phyloP scores from a whole-genome alignment of 2,113 vertebrate genomes.

The Chlorocebus sabaeus region DNA sequence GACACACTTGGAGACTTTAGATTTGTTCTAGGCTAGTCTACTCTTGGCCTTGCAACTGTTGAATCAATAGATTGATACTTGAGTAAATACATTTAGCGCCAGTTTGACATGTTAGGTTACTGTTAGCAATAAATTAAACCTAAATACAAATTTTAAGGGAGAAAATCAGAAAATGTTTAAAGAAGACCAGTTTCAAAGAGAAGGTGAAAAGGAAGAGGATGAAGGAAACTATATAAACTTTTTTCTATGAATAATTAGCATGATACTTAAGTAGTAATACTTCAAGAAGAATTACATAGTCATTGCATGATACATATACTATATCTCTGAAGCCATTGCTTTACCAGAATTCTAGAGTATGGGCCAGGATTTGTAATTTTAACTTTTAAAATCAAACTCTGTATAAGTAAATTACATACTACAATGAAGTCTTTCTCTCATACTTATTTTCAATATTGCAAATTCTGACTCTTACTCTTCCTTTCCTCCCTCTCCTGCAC shows the following conservation, averaged over 20 bases:
- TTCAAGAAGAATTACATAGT: not conserved
- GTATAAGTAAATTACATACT: not conserved
- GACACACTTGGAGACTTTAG: not conserved
- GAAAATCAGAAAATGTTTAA: not conserved
- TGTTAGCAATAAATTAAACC: not conserved
- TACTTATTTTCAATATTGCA: not conserved
- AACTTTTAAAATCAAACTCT: not conserved
- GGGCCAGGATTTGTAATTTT: not conserved
- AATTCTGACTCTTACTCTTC: not conserved
- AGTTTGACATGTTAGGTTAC: not conserved
- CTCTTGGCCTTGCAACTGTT: not conserved
- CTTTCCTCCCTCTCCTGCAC: not conserved
- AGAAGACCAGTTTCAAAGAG: not conserved
- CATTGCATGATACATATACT: not conserved
- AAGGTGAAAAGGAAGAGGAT: not conserved
- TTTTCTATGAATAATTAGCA: not conserved
- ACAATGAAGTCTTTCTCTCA: not conserved
- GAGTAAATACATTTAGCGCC: not conserved
- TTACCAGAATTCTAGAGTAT: not conserved
- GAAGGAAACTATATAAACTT: not conserved
- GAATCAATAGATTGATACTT: not conserved
- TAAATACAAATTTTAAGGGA: not conserved
- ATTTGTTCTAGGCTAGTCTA: not conserved
- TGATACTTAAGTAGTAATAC: not conserved
- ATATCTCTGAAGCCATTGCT: not conserved